Evolutionary conservation across 2,113 vertebrate genomes (phyloP).

Genomic region (Cercopithecus mona): DNA sequence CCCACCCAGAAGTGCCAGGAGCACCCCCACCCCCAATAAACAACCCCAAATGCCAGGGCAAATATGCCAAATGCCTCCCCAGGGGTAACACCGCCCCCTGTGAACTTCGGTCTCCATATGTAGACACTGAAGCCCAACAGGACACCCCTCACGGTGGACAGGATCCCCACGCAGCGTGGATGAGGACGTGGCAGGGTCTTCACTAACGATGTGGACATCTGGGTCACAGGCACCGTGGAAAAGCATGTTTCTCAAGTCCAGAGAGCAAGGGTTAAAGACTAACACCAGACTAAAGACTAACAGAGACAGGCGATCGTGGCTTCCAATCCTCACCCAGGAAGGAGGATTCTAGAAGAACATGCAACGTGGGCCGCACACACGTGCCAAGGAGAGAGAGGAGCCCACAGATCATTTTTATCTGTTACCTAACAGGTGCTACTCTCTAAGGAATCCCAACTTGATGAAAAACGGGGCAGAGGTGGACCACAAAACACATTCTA

Average conservation of each 20-base stretch:
- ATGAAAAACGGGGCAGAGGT: not conserved
- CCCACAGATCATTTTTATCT: not conserved
- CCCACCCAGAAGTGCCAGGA: not conserved
- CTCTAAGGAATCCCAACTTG: not conserved
- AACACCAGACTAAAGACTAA: not conserved
- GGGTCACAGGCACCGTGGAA: fast-evolving
- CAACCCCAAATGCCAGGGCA: too few species aligned
- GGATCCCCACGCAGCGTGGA: not conserved
- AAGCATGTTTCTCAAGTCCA: not conserved
- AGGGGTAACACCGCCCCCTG: fast-evolving
- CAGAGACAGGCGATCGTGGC: too few species aligned
- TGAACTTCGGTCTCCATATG: not conserved
- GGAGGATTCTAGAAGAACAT: not conserved
- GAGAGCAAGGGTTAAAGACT: not conserved
- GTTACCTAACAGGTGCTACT: not conserved
- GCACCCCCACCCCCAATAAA: too few species aligned
- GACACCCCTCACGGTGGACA: too few species aligned
- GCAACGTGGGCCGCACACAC: fast-evolving
- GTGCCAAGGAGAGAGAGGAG: not conserved
- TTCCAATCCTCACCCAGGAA: not conserved
- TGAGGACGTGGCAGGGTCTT: not conserved
- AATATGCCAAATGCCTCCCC: not conserved
- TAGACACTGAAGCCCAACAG: not conserved
- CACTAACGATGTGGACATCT: fast-evolving
- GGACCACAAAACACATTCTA: not conserved